Base-by-base conservation (phyloP, 2,113 vertebrate genomes). In the Myrmecobius fasciatus region DNA sequence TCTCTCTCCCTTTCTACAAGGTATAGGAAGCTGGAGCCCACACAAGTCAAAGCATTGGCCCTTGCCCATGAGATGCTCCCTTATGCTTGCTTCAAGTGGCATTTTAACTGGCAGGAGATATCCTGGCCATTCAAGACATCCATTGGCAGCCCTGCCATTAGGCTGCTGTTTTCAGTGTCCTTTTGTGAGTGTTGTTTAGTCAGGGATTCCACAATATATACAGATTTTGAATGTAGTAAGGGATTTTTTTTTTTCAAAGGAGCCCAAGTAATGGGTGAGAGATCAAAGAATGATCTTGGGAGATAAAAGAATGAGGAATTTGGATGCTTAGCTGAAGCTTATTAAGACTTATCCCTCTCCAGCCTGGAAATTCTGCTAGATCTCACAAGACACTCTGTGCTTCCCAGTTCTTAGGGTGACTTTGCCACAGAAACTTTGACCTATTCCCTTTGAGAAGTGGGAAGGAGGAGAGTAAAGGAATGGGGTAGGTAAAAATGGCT, bases 321-420 rank as follows among this genome's bases (percentile, higher is more conserved):
- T 89, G 12, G 95, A 53, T 54, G 25, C 56, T 91, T 91, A 94
- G 31, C 53, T 60, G 53, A 96, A 96, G 52, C 24, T 94, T 91
- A 93, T 96, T 67, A 12, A 89, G 36, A 75, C 67, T 94, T 28
- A 90, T 89, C 48, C 53, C 10, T 92, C 92, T 92, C 49, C 53
- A 89, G 36, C n/a, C 47, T 60, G 48, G 25, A 91, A 93, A 92
- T 12, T 49, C 91, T 92, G 28, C 46, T 54, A 22, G 56, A 88
- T 91, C 12, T 47, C 91, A 3, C 89, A 91, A 89, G 89, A 83
- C 5, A 52, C 51, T 4, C 9, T 3, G 54, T 75, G 4, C 52
- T 53, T 96, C 56, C 56, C 67, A 11, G 5, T 60, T 94, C 49
- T 52, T 20, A 91, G 52, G 48, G 89, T 67, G 52, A 89, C 51